Percentiles rank a stretch among this genome's conserved stretches.
Conservation (phyloP, 2,797 vertebrate genomes). For the Pseudomugil tenellus region DNA sequence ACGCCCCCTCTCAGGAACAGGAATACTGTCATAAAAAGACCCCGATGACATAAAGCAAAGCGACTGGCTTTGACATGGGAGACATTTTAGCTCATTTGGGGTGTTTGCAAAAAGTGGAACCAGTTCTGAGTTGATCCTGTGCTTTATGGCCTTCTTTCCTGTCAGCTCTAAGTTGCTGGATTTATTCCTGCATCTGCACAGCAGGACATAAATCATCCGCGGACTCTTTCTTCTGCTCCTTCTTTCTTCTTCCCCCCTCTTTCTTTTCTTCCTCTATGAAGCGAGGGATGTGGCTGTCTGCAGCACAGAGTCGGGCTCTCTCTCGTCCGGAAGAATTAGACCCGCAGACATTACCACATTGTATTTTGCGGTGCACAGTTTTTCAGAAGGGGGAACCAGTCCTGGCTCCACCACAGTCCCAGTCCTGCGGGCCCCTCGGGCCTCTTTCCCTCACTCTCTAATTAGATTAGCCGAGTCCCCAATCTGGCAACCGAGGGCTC, state of each 20-base stretch:
- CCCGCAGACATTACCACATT: constrained; percentile 86
- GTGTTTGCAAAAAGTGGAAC: constrained; percentile 63
- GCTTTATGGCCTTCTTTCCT: constrained; percentile 75
- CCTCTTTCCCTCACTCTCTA: constrained; percentile 82
- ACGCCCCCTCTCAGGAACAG: constrained; percentile 51
- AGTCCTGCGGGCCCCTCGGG: constrained; percentile 69
- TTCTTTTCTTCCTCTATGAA: constrained; percentile 48
- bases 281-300: constrained; percentile 73
- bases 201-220: constrained; percentile 81
- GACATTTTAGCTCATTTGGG: constrained; percentile 78
- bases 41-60: constrained; percentile 77
- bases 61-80: constrained; percentile 75
- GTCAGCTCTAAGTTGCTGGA: constrained; percentile 64
- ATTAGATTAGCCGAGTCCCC: constrained; percentile 84
- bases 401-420: constrained; percentile 72
- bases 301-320: constrained; percentile 74
- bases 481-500: constrained; percentile 74
- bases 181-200: constrained; percentile 79
- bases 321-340: constrained; percentile 86
- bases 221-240: constrained; percentile 63
- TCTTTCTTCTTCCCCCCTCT: constrained; percentile 41
- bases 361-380: constrained; percentile 80
- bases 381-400: constrained; percentile 74
- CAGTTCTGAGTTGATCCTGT: constrained; percentile 67
- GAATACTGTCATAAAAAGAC: constrained; percentile 70